phyloP scores from a whole-genome alignment of 2,797 vertebrate genomes.

The Oreochromis mossambicus region DNA sequence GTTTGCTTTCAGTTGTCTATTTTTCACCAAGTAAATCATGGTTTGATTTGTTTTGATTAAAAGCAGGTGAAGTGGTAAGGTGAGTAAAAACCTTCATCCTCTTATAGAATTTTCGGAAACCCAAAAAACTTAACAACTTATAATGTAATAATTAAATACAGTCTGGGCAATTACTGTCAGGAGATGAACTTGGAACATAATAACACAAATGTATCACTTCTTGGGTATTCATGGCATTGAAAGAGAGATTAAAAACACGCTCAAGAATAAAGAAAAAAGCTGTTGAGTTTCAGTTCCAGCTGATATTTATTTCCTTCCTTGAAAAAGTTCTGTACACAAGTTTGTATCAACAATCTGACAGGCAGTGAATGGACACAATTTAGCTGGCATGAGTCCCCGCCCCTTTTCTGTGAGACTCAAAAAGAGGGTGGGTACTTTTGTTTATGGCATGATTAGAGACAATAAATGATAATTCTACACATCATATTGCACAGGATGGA shows the following conservation, averaged over 20 bases:
- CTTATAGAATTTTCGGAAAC: not conserved
- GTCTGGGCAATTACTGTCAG: not conserved
- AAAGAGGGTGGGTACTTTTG: conserved; percentile 70
- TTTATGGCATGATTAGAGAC: conserved; percentile 89
- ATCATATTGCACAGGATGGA: conserved; percentile 99
- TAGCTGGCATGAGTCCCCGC: conserved; percentile 90
- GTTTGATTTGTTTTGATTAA: not conserved
- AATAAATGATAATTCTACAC: conserved; percentile 92
- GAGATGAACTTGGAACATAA: not conserved
- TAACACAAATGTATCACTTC: not conserved
- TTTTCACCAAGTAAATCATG: not conserved
- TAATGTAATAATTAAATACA: not conserved
- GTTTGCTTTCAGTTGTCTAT: not conserved
- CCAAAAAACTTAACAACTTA: not conserved
- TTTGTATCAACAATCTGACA: conserved; percentile 99
- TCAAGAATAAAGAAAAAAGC: conserved; percentile 68
- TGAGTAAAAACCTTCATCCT: not conserved
- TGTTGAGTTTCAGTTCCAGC: conserved; percentile 98
- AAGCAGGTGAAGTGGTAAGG: not conserved
- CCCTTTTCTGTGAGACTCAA: conserved; percentile 52
- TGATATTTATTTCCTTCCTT: conserved; percentile 99
- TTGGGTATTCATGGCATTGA: not conserved
- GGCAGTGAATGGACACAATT: conserved; percentile 98
- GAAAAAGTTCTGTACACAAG: conserved; percentile 99
- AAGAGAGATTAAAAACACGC: not conserved